Conservation (phyloP, 2,888 invertebrate genomes). For the Dynastes hyllus region DNA sequence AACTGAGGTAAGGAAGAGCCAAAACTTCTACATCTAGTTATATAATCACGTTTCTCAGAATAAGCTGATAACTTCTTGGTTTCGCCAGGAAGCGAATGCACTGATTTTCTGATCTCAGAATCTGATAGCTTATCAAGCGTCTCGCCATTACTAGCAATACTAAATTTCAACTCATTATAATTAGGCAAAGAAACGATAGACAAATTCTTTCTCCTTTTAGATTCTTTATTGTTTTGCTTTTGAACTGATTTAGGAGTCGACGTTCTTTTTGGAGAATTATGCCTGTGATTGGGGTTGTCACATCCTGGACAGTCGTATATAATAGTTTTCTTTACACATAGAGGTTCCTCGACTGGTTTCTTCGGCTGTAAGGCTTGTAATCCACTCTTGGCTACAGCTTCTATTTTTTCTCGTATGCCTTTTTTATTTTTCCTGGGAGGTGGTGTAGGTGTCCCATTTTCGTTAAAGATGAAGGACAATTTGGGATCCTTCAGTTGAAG, state of each 20-base stretch:
- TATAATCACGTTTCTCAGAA: slow-evolving; percentile 63
- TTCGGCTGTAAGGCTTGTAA: slow-evolving; percentile 62
- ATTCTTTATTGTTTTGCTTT: slow-evolving; percentile 58
- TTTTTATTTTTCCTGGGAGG: slow-evolving; percentile 68
- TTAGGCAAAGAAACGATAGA: slow-evolving; percentile 74
- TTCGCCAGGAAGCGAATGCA: slow-evolving; percentile 64
- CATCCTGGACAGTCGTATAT: slow-evolving; percentile 67
- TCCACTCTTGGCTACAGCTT: slow-evolving; percentile 66
- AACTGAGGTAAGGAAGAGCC: slow-evolving; percentile 71
- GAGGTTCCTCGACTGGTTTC: slow-evolving; percentile 66
- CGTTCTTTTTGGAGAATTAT: slow-evolving; percentile 27
- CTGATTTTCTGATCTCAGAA: slow-evolving; percentile 61
- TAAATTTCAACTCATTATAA: slow-evolving; percentile 71
- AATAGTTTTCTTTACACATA: slow-evolving; percentile 67
- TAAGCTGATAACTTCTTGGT: slow-evolving; percentile 51
- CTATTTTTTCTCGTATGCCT: slow-evolving; percentile 66
- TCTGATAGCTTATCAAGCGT: slow-evolving; percentile 57
- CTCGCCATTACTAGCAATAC: slow-evolving; percentile 64
- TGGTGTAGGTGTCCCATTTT: slow-evolving; percentile 66
- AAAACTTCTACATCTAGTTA: slow-evolving; percentile 71
- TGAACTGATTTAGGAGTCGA: slow-evolving; percentile 53
- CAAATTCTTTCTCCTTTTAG: slow-evolving; percentile 70
- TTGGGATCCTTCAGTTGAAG: slow-evolving; percentile 66
- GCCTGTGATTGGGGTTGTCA: slow-evolving; percentile 61
- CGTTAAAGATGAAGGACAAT: slow-evolving; percentile 65